Evolutionary conservation across 2,113 vertebrate genomes (phyloP).

Genomic region (Amphilophus citrinellus): DNA sequence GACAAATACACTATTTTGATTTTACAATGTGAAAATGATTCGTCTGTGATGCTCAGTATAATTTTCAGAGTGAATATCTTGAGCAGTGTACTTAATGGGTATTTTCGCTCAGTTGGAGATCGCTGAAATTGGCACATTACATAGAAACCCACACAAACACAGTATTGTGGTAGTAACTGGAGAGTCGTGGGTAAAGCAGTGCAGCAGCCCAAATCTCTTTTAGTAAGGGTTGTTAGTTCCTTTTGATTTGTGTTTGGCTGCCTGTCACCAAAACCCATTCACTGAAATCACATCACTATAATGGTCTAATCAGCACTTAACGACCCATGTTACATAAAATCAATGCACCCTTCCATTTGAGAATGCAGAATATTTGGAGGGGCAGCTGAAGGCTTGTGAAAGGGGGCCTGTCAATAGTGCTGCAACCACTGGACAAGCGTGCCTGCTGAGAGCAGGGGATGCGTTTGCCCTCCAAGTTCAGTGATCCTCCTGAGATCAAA

Average conservation of each 20-base stretch:
- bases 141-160: constrained; percentile 23
- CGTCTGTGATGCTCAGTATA: neutral
- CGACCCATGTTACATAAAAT: constrained; percentile 81
- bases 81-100: neutral
- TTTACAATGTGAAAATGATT: neutral
- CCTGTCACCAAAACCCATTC: constrained; percentile 75
- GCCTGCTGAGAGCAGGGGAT: constrained; percentile 44
- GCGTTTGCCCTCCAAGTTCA: constrained; percentile 61
- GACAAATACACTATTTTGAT: neutral
- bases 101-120: constrained; percentile 11
- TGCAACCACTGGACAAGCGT: constrained; percentile 31
- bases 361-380: constrained; percentile 75
- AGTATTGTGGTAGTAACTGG: constrained; percentile 23
- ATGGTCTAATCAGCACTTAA: constrained; percentile 83
- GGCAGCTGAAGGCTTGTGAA: constrained; percentile 63
- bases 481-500: constrained; percentile 61
- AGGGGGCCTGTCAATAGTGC: constrained; percentile 57
- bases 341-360: constrained; percentile 70
- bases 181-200: constrained; percentile 50
- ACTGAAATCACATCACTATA: constrained; percentile 79
- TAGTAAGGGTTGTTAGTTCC: constrained; percentile 68
- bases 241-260: constrained; percentile 70
- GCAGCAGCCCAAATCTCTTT: constrained; percentile 65
- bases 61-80: constrained; percentile 13
- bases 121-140: constrained; percentile 29